Percentiles rank a stretch among this genome's conserved stretches.
phyloP scores from a whole-genome alignment of 2,888 invertebrate species.

The Drosophila nr. medialis region DNA sequence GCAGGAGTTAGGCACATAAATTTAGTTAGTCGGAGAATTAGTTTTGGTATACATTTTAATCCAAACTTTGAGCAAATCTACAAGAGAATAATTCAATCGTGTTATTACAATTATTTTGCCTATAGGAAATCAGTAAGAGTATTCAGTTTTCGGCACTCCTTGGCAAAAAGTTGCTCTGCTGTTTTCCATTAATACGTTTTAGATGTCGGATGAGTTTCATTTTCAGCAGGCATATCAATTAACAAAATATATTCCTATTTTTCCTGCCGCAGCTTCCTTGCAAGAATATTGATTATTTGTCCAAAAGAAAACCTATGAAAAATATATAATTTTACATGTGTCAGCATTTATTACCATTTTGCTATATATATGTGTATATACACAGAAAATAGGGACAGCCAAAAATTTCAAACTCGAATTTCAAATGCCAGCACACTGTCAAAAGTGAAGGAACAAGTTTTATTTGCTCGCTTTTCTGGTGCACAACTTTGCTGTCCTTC shows the following conservation, averaged over 20 bases:
- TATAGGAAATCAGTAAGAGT: background rate
- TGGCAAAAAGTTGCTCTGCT: background rate
- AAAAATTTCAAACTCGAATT: slow-evolving; percentile 44
- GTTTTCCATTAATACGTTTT: background rate
- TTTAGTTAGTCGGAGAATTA: background rate
- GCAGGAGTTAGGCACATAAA: slow-evolving; percentile 1
- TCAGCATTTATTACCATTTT: background rate
- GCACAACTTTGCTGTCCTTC: background rate
- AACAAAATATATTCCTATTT: background rate
- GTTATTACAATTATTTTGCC: background rate
- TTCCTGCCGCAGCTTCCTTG: background rate
- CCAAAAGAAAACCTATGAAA: background rate
- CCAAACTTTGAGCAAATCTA: background rate
- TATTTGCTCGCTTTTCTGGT: slow-evolving; percentile 3
- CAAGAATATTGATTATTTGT: background rate
- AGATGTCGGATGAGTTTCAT: background rate
- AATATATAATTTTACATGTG: too few species aligned
- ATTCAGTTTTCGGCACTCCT: background rate
- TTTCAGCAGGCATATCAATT: background rate
- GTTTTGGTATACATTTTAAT: background rate
- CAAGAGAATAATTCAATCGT: background rate
- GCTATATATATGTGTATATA: background rate
- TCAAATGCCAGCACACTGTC: slow-evolving; percentile 11
- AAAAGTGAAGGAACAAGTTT: slow-evolving; percentile 16
- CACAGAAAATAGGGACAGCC: background rate